Base-by-base conservation (phyloP, 2,113 vertebrate species). In the Upupa epops region DNA sequence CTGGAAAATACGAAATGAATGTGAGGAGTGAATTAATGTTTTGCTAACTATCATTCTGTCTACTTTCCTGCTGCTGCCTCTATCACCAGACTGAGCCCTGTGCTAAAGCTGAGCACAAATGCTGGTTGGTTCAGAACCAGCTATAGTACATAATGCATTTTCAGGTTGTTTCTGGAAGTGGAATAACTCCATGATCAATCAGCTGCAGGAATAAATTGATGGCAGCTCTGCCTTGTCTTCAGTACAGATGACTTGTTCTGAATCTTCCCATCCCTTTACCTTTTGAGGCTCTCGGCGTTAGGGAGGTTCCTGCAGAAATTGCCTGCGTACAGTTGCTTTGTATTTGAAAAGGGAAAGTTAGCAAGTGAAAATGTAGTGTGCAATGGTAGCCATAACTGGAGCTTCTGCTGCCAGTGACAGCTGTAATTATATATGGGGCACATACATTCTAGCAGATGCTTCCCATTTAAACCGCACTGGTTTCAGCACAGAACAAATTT, bases 401-500 rank as follows among this genome's bases (percentile, higher is more conserved):
- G 73, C 81, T 81, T 60, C 74, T 58, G 45, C 81, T 92, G 55
- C 66, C 89, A 31, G 3, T 9, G n/a, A 48, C 80, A 75, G 69
- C 80, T 86, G 3, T 68, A 59, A 51, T 93, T 81, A 32, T 72
- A 84, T 90, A 34, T 75, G 88, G 86, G 76, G 9, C 65, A 72
- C 80, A 58, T 56, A 58, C 31, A 16, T 94, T 61, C 40, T 21
- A 58, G 77, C 86, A 91, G 77, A 46, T 87, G 66, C 85, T 92
- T 85, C 74, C 73, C 63, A 48, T 88, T 84, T 69, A 61, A 89
- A 85, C 86, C 90, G 79, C 73, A 16, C 55, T 66, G 74, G 70
- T 92, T 90, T 85, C 83, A 89, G 68, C 48, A 14, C 5, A 80
- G 81, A 45, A 94, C 93, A 91, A 86, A 94, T 92, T 93, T 91